Conservation (phyloP, 2,113 vertebrate species). For the Solenodon paradoxus region DNA sequence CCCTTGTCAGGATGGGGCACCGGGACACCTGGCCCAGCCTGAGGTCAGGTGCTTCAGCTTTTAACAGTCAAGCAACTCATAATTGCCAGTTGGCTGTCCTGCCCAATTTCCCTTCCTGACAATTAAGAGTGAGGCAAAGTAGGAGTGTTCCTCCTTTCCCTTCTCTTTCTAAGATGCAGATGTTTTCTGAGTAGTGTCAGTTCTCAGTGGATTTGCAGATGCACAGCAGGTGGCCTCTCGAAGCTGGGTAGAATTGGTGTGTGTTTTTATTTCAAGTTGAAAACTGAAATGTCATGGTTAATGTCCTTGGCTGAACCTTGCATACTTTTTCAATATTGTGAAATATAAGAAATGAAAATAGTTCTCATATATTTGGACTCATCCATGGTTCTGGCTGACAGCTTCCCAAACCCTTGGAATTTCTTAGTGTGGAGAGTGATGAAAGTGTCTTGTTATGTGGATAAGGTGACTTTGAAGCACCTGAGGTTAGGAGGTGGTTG, state of each 20-base stretch:
- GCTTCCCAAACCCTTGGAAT: too few relatives aligned
- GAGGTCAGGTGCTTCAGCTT: neutral
- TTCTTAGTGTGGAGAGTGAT: too few relatives aligned
- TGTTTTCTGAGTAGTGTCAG: neutral
- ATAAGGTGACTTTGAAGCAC: too few relatives aligned
- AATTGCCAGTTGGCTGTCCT: neutral
- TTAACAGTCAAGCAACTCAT: neutral
- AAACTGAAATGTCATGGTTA: neutral
- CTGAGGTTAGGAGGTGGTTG: too few relatives aligned
- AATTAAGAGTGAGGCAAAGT: neutral
- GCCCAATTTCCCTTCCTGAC: neutral
- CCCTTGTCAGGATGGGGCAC: too few relatives aligned
- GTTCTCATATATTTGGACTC: too few relatives aligned
- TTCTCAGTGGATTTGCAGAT: neutral
- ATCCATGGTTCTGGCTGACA: too few relatives aligned
- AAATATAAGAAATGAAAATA: too few relatives aligned
- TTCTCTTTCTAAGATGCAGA: neutral
- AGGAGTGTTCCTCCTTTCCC: neutral
- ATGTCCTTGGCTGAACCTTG: slow-evolving; percentile 8
- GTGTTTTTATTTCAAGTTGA: slow-evolving; percentile 30
- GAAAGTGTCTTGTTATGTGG: too few relatives aligned
- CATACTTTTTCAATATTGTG: too few relatives aligned
- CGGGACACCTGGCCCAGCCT: neutral
- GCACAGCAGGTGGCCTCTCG: neutral
- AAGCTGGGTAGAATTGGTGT: neutral